Base-by-base conservation (phyloP, 2,797 vertebrate species). In the Myotis myotis region DNA sequence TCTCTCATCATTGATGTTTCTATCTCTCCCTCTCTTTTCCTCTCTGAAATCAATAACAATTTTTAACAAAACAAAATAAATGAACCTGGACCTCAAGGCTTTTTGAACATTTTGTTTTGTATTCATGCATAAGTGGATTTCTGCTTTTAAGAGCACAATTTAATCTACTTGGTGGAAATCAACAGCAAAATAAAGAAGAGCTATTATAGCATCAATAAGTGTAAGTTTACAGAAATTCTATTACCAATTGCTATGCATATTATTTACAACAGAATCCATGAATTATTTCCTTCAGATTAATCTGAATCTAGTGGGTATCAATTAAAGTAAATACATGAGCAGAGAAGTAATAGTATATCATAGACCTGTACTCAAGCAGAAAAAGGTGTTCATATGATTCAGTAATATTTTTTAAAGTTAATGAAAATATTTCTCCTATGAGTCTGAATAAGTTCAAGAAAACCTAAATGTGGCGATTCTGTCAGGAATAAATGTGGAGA, bases 91-190 rank as follows among this genome's bases (percentile, higher is more conserved):
- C 80, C 70, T 62, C 36, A 80, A 94, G n/a, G 66, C 8, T 70
- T 89, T 66, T 25, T 15, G 33, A 85, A 92, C 55, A 76, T 86
- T 96, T 75, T 86, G 57, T 86, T 89, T 81, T 86, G 36, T 80
- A 53, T 38, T 11, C 25, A 85, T n/a, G 36, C 4, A 19, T 71
- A 96, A 94, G 62, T 85, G 51, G 20, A 62, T 89, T 96, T 81
- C 80, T 92, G 74, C 33, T 75, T 85, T 85, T 47, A 51, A 89
- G 23, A 85, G 28, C 60, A 71, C 11, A 60, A 10, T 89, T 80
- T 91, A 60, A 80, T 70, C 66, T 47, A 64, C 30, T 89, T 75
- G 55, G n/a, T 62, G n/a, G 44, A 75, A 89, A 86, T 76, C 36
- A 85, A 64, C 57, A 55, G 16, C 49, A 89, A 94, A 89, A 74